These are phyloP conservation scores for Euphydryas editha DNA, from an alignment of 2,888 invertebrate genomes.

Conservation along the genomic window DNA sequence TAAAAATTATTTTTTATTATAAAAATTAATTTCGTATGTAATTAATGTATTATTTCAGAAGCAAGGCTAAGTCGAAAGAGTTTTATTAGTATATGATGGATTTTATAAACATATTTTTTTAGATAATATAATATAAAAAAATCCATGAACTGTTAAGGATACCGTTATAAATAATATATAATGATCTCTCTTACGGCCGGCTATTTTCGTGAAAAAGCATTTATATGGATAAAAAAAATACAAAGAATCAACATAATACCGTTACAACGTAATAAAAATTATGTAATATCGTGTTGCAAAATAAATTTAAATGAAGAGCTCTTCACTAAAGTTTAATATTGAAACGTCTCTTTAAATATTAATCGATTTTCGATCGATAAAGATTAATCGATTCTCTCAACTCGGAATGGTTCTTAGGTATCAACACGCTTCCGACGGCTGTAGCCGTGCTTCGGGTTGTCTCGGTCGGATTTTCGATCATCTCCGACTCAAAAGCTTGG, in stretches of 20 bases:
- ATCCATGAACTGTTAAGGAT: background rate
- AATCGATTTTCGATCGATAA: background rate
- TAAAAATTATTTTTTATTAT: background rate
- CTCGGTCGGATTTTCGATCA: slow-evolving; percentile 76
- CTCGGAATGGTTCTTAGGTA: slow-evolving; percentile 79
- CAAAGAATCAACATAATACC: slow-evolving; percentile 28
- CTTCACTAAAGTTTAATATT: slow-evolving; percentile 8
- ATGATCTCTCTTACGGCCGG: background rate
- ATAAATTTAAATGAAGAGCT: background rate
- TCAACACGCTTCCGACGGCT: slow-evolving; percentile 76
- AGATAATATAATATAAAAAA: background rate
- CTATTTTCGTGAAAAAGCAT: background rate
- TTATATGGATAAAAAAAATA: slow-evolving; percentile 9
- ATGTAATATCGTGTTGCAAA: background rate
- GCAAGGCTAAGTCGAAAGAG: slow-evolving; percentile 34
- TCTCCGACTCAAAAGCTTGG: slow-evolving; percentile 79
- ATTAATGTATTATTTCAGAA: slow-evolving; percentile 7
- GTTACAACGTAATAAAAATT: slow-evolving; percentile 19
- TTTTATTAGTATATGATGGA: background rate
- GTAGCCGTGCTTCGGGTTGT: slow-evolving; percentile 75
- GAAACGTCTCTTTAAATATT: slow-evolving; percentile 3
- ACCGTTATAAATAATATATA: background rate
- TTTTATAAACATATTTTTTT: background rate
- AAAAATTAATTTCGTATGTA: background rate
- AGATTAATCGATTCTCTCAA: slow-evolving; percentile 48